Evolutionary conservation across 2,113 vertebrate species (phyloP), one percentile per base, ranked within the genome.

Genomic region (Rhegmatorhina hoffmannsi): DNA sequence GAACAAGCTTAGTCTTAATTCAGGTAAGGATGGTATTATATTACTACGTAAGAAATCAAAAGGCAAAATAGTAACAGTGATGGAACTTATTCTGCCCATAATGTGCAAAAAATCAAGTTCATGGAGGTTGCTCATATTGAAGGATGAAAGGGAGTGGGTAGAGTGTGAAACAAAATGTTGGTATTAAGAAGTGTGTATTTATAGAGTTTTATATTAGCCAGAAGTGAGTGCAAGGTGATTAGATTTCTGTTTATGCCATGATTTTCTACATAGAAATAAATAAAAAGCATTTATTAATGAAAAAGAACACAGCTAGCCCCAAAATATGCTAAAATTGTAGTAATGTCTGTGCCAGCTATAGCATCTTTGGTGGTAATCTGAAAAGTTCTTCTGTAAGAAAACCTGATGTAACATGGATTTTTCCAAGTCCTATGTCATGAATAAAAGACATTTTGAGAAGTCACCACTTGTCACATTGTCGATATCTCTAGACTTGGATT

Each of bases 1-100:
- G 85, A 92, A 90, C 87, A 93, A 55, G 95, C 24, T 96, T 92
- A 95, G 91, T 93, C 75, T 89, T 95, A 92, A 92, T 93, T 94
- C 94, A 92, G 83, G 93, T 98, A 97, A 95, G 96, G 95, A 93
- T 95, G 95, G 33, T 90, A 50, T 96, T 92, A 55, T 92, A 94
- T 95, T 62, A 12, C 87, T 94, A 62, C 59, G 1, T 72, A 92
- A 97, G 92, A 87, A 95, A 89, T 59, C 78, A 75, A 93, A 96
- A 89, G 25, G 73, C n/a, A 68, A 81, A 72, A 68, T 87, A 87
- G 82, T 52, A 70, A 67, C 2, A 13, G 26, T 81, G 84, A 33
- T 0, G 5, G 63, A 68, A 47, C 31, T n/a, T 66, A 28, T 20
- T 75, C 58, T 96, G 58, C 44, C 58, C 43, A 59, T 85, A 53